phyloP scores from a whole-genome alignment of 2,888 invertebrate genomes.

The Tromatobia lineatoria region DNA sequence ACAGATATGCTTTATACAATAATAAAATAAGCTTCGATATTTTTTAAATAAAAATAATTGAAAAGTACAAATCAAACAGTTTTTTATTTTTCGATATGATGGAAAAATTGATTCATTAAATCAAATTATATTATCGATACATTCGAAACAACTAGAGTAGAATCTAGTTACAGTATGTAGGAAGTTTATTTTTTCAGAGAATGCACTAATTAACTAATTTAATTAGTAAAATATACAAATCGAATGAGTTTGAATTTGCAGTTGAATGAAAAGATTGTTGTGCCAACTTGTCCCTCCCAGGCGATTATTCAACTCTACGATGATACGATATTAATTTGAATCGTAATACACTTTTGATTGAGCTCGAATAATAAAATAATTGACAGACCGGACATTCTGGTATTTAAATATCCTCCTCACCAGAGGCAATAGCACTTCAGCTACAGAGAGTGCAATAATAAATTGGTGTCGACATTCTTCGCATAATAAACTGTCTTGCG shows the following conservation, averaged over 20 bases:
- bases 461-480: conserved; percentile 67
- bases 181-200: neutral
- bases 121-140: neutral
- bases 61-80: neutral
- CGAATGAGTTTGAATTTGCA: neutral
- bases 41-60: neutral
- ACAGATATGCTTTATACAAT: no score
- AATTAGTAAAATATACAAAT: neutral
- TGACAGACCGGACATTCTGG: conserved; percentile 60
- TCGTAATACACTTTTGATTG: conserved; percentile 34
- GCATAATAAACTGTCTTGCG: conserved; percentile 65
- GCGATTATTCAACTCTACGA: conserved; percentile 13
- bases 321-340: conserved; percentile 15
- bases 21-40: neutral
- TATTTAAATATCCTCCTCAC: conserved; percentile 59
- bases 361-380: conserved; percentile 59
- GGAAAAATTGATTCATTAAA: neutral
- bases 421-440: conserved; percentile 26
- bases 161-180: neutral
- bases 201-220: neutral
- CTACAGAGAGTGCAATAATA: conserved; percentile 49
- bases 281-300: neutral
- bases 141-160: neutral
- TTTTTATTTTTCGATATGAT: neutral
- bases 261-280: neutral